These are phyloP conservation scores for Dioctria rufipes DNA, from an alignment of 2,888 invertebrate genomes.

Conservation along the genomic window DNA sequence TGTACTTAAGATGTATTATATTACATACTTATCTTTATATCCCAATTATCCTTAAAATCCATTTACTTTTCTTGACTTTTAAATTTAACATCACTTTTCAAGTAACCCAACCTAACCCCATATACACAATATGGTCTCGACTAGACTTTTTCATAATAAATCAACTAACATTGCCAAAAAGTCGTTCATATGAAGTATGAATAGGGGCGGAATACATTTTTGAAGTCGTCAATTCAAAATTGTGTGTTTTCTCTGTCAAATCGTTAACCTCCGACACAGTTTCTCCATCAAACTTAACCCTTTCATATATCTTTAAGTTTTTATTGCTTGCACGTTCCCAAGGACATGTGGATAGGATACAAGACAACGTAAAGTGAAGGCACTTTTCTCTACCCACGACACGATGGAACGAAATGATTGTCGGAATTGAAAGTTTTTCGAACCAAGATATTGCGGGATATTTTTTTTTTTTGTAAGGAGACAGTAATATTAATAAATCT, in stretches of 20 bases:
- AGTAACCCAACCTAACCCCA: no score
- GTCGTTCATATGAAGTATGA: background rate
- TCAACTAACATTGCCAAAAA: no score
- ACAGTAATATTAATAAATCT: conserved; percentile 3
- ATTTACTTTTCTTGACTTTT: no score
- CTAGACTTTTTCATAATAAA: no score
- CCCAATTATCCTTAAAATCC: no score
- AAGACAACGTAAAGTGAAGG: background rate
- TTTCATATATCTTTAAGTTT: conserved; percentile 22
- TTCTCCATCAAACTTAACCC: conserved; percentile 34
- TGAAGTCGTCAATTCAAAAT: background rate
- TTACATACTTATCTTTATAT: no score
- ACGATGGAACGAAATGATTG: conserved; percentile 7
- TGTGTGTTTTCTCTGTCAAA: conserved; percentile 1
- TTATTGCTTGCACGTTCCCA: conserved; percentile 9
- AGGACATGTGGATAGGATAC: background rate
- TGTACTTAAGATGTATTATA: no score
- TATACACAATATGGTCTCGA: no score
- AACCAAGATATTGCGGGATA: background rate
- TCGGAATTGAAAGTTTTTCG: conserved; percentile 5
- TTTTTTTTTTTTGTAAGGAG: background rate
- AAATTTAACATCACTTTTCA: no score
- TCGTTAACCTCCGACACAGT: conserved; percentile 35
- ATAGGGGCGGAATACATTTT: background rate
- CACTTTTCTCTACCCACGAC: background rate